Conservation (phyloP, 2,888 invertebrate genomes). For the Drosophila kanekoi region DNA sequence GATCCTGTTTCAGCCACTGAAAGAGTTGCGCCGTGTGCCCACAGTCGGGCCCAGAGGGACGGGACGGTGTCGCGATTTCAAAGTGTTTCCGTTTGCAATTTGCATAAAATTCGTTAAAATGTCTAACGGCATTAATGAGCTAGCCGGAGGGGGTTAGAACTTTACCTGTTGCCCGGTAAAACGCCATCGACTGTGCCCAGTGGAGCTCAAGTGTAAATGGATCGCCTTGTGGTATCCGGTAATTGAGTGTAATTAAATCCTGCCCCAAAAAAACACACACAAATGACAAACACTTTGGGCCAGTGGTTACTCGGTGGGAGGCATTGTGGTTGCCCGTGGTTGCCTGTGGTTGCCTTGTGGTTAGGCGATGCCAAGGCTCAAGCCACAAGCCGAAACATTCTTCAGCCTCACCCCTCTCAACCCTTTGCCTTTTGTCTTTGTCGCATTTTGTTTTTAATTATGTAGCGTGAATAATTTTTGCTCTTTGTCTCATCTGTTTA, state of each 20-base stretch:
- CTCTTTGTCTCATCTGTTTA: slow-evolving; percentile 53
- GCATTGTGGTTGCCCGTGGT: slow-evolving; percentile 18
- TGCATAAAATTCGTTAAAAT: slow-evolving; percentile 83
- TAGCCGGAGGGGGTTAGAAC: slow-evolving; percentile 8
- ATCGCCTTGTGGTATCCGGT: slow-evolving; percentile 82
- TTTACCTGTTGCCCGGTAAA: slow-evolving; percentile 61
- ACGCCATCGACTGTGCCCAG: slow-evolving; percentile 42
- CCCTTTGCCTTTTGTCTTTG: slow-evolving; percentile 43
- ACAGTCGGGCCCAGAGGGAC: slow-evolving; percentile 23
- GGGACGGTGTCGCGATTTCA: slow-evolving; percentile 55
- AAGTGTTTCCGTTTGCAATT: slow-evolving; percentile 84
- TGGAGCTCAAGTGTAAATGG: slow-evolving; percentile 73
- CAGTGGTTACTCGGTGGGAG: slow-evolving; percentile 16
- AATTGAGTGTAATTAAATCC: slow-evolving; percentile 85
- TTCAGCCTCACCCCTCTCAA: slow-evolving; percentile 21
- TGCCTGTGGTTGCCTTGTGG: slow-evolving; percentile 38
- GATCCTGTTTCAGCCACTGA: slow-evolving; percentile 33
- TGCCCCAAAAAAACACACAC: slow-evolving; percentile 56
- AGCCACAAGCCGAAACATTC: slow-evolving; percentile 5
- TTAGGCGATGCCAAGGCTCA: slow-evolving; percentile 45
- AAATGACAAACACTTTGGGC: slow-evolving; percentile 78
- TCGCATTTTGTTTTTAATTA: slow-evolving; percentile 79
- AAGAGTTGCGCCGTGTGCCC: slow-evolving; percentile 45
- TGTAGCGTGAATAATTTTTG: slow-evolving; percentile 80
- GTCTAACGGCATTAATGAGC: slow-evolving; percentile 80